Base-by-base conservation (phyloP, 2,888 invertebrate species). In the Andrena minutula region DNA sequence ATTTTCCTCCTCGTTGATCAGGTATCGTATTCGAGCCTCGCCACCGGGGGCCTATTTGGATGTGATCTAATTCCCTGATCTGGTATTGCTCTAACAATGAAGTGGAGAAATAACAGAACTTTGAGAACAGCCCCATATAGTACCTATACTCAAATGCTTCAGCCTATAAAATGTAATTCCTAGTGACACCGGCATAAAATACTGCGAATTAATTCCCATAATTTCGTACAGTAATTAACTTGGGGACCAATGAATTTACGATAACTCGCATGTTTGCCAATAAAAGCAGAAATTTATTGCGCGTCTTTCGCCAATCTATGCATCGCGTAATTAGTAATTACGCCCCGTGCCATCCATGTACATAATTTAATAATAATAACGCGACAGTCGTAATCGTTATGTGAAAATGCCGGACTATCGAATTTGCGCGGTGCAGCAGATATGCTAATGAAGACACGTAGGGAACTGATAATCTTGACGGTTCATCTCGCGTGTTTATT, bases 401-500 rank as follows among this genome's bases (percentile, higher is more conserved):
- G 64, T n/a, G 20, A 41, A 51, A 63, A 56, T 23, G 47, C 28
- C 12, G 20, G 23, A 12, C 35, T 32, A 61, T 58, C 12, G 20
- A 71, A 58, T 61, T 70, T 73, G 64, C 41, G 26, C 41, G 41
- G 32, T 30, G 66, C 51, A 51, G 70, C 61, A 74, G 64, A 74
- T 88, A 88, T 88, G 86, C 75, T 88, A 86, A 88, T 75, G 88
- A 86, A 76, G 76, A 81, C 74, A 80, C 83, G 88, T 74, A 79
- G 79, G 61, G 69, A 74, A 74, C 79, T 74, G 87, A 88, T 82
- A 78, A 85, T 85, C 81, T 86, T 75, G 84, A 68, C 77, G 76
- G 84, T 82, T 87, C 78, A 82, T 88, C 88, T 79, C 82, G 79
- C 84, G 79, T 82, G 79, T 85, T 87, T 82, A 86, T 88, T 85